These are phyloP conservation scores for Pangasius mekongensis DNA, from an alignment of 2,797 vertebrate species.

Conservation along the genomic window DNA sequence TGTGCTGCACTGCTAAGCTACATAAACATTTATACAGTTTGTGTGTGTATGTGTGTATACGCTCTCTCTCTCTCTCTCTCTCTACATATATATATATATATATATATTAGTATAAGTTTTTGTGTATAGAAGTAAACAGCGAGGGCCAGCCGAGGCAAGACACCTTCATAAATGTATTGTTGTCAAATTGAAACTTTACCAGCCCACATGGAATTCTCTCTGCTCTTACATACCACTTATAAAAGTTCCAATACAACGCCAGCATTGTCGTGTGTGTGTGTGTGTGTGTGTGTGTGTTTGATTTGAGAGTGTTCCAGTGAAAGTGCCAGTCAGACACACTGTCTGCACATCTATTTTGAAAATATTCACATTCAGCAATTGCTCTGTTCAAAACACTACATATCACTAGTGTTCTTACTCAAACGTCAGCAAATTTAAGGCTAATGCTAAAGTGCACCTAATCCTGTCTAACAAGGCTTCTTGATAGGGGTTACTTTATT, in stretches of 20 bases:
- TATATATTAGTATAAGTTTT: too few relatives aligned
- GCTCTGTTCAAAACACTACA: background rate
- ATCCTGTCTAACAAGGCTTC: background rate
- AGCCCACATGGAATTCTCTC: slow-evolving; percentile 1
- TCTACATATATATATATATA: too few relatives aligned
- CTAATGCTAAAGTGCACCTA: background rate
- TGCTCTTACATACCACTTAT: background rate
- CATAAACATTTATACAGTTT: background rate
- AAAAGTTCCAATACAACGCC: background rate
- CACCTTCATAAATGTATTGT: background rate
- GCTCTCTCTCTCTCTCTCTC: too few relatives aligned
- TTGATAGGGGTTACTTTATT: background rate
- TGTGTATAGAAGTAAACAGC: background rate
- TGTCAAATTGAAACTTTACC: slow-evolving; percentile 16
- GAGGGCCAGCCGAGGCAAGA: background rate
- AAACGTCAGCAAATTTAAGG: background rate
- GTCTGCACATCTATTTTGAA: slow-evolving; percentile 14
- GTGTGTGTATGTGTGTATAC: background rate
- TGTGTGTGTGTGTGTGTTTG: slow-evolving; percentile 4
- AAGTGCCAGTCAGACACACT: slow-evolving; percentile 8
- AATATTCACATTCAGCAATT: slow-evolving; percentile 7
- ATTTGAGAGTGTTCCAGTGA: background rate
- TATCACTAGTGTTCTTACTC: background rate
- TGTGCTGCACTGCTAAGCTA: background rate
- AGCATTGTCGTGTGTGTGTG: background rate